A percentile compares a stretch with the other conserved stretches of the same genome.
phyloP scores from a whole-genome alignment of 2,797 vertebrate species.

The Pogonophryne albipinna region DNA sequence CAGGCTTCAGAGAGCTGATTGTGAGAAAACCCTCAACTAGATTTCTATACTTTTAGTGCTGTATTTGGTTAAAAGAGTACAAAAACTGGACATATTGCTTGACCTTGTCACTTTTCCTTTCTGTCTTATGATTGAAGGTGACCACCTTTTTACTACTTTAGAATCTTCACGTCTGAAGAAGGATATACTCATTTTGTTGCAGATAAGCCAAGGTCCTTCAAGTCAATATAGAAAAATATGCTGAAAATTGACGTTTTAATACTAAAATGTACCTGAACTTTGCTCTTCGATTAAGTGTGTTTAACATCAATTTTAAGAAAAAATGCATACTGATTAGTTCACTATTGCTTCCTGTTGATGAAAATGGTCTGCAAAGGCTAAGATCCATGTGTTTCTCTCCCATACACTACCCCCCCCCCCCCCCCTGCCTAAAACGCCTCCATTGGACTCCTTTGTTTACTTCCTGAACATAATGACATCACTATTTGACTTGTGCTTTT shows the following conservation, averaged over 20 bases:
- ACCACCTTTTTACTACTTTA: too few species aligned
- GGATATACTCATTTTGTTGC: background rate
- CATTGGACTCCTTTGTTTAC: too few species aligned
- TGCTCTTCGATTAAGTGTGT: background rate
- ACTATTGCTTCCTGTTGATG: too few species aligned
- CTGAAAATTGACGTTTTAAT: background rate
- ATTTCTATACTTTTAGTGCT: background rate
- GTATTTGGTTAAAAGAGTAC: constrained; percentile 12
- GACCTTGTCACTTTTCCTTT: background rate
- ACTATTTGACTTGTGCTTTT: too few species aligned
- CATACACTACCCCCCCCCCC: too few species aligned
- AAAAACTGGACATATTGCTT: background rate
- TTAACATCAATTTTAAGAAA: background rate
- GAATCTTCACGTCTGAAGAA: background rate
- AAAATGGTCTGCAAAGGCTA: too few species aligned
- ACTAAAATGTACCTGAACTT: background rate
- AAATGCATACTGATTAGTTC: background rate
- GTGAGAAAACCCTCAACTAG: background rate
- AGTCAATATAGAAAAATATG: background rate
- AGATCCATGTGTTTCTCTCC: too few species aligned
- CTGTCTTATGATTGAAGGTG: background rate
- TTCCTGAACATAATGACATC: too few species aligned
- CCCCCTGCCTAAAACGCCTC: too few species aligned
- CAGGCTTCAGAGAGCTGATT: constrained; percentile 5
- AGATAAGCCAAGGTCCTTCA: background rate